Percentiles rank a stretch among this genome's conserved stretches.
These are phyloP conservation scores for Siphamia tubifer DNA, from an alignment of 2,113 vertebrate genomes.

Conservation along the genomic window DNA sequence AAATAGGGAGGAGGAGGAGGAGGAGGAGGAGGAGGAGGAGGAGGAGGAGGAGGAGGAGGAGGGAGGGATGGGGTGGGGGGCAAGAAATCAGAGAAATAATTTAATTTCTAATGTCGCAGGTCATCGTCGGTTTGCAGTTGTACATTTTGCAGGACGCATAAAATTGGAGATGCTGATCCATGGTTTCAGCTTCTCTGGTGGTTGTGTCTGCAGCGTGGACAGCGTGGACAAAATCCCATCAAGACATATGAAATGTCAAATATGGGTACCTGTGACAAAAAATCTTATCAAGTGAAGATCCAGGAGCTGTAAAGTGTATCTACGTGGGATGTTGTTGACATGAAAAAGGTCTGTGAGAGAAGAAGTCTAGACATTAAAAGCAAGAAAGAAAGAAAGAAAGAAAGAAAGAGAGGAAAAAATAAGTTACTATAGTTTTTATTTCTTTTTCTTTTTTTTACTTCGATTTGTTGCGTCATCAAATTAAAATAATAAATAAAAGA, in stretches of 20 bases:
- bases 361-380: too few relatives aligned
- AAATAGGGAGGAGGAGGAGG: constrained; percentile 34
- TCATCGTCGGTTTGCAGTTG: constrained; percentile 28
- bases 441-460: too few relatives aligned
- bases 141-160: constrained; percentile 49
- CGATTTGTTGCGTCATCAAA: too few relatives aligned
- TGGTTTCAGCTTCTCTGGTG: constrained; percentile 11
- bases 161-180: constrained; percentile 19
- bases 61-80: too few relatives aligned
- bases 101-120: constrained; percentile 47
- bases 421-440: too few relatives aligned
- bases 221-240: constrained; percentile 20
- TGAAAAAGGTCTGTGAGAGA: constrained; percentile 12
- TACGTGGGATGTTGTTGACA: constrained; percentile 14
- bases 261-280: constrained; percentile 27
- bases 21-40: too few relatives aligned
- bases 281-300: constrained; percentile 29
- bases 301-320: constrained; percentile 7
- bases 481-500: background rate
- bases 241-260: constrained; percentile 43
- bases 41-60: too few relatives aligned
- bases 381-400: too few relatives aligned
- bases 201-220: constrained; percentile 6
- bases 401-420: too few relatives aligned
- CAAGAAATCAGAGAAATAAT: constrained; percentile 40